A percentile compares a stretch with the other conserved stretches of the same genome.
phyloP scores from a whole-genome alignment of 2,113 vertebrate species.

The Catharus minimus region DNA sequence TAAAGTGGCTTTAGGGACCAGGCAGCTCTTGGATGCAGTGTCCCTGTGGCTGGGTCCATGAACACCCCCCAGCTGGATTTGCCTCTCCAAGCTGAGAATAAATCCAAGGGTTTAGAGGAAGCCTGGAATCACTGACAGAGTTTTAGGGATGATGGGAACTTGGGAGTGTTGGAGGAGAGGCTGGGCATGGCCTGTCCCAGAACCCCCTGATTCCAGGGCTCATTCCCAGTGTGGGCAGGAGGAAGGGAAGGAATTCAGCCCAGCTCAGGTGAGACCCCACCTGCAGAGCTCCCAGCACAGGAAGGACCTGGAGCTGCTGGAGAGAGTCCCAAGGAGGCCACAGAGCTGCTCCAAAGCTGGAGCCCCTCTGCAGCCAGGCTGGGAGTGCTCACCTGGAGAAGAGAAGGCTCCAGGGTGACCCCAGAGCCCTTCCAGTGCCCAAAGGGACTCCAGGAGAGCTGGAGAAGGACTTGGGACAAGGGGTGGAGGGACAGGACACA shows the following conservation, averaged over 20 bases:
- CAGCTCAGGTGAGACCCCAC: background rate
- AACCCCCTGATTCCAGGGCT: background rate
- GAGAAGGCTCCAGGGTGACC: accelerated
- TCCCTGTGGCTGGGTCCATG: accelerated
- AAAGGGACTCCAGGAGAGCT: background rate
- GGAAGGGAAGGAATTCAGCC: background rate
- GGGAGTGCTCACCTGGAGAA: background rate
- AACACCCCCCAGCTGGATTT: background rate
- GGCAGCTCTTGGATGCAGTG: background rate
- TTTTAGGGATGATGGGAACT: background rate
- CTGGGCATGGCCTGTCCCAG: background rate
- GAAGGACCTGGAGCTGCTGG: background rate
- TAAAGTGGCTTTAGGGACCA: background rate
- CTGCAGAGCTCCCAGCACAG: background rate
- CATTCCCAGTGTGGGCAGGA: background rate
- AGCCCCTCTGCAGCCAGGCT: background rate
- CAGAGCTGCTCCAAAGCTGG: accelerated
- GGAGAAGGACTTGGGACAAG: background rate
- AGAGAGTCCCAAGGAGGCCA: accelerated
- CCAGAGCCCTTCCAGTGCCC: accelerated
- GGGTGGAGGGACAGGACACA: no score
- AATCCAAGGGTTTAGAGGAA: background rate
- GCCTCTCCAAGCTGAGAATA: background rate
- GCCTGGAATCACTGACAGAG: accelerated
- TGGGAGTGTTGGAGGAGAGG: background rate